Percentiles rank a stretch among this genome's conserved stretches.
Conservation (phyloP, 2,113 vertebrate genomes). For the Crotalus tigris region DNA sequence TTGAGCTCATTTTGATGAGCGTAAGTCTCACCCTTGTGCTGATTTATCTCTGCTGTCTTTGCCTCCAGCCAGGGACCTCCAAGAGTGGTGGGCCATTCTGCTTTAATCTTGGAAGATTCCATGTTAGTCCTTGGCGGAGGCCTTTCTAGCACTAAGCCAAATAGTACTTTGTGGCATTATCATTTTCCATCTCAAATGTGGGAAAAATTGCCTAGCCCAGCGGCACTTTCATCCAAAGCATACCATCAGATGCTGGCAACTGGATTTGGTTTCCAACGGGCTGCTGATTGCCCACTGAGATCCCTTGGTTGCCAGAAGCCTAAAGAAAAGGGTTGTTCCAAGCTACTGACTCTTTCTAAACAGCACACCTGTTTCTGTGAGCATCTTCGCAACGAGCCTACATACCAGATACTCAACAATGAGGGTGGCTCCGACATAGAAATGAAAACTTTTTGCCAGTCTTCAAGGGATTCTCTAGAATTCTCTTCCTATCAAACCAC, state of each 20-base stretch:
- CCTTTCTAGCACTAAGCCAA: conserved; percentile 63
- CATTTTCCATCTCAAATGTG: conserved; percentile 71
- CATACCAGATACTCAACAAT: accelerated
- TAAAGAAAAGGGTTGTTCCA: background rate
- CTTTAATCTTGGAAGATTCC: conserved; percentile 72
- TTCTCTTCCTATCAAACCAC: conserved; percentile 19
- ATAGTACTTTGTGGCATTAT: conserved; percentile 76
- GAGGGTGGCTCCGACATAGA: conserved; percentile 64
- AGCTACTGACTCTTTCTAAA: conserved; percentile 1
- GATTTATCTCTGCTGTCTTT: conserved; percentile 39
- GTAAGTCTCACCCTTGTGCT: background rate
- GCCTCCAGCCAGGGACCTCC: conserved; percentile 77
- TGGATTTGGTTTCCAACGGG: conserved; percentile 66
- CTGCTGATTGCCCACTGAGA: background rate
- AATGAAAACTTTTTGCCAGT: conserved; percentile 72
- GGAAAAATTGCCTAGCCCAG: conserved; percentile 65
- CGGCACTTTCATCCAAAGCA: conserved; percentile 64
- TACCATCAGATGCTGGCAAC: conserved; percentile 78
- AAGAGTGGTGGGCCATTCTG: conserved; percentile 78
- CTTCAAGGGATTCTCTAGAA: background rate
- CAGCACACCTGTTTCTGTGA: conserved; percentile 16
- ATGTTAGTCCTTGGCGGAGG: conserved; percentile 85
- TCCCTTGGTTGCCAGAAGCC: background rate
- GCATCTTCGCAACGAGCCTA: background rate
- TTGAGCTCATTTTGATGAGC: background rate